phyloP scores from a whole-genome alignment of 2,797 vertebrate genomes.

The Gymnocypris eckloni region DNA sequence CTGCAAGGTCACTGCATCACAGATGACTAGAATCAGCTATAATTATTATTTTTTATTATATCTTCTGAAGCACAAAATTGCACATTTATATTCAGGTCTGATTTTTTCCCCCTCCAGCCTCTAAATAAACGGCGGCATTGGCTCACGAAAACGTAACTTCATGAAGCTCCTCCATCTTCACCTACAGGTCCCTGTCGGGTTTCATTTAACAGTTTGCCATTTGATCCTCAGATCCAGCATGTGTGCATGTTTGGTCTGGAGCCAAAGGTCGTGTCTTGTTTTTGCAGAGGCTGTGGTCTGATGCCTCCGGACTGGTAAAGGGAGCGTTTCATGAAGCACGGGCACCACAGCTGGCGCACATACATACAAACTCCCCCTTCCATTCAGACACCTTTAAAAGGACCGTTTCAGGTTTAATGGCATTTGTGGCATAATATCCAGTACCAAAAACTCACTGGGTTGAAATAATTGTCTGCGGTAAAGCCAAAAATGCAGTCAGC shows the following conservation, averaged over 20 bases:
- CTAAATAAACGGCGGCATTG: slow-evolving; percentile 1
- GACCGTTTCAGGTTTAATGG: not conserved
- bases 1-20: slow-evolving; percentile 1
- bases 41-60: not conserved
- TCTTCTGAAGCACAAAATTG: not conserved
- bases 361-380: not conserved
- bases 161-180: slow-evolving; percentile 37
- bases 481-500: not conserved
- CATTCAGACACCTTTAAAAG: slow-evolving; percentile 20
- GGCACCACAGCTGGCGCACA: slow-evolving; percentile 53
- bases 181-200: slow-evolving; percentile 54
- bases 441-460: not conserved
- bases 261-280: slow-evolving; percentile 47
- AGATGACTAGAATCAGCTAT: not conserved
- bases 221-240: slow-evolving; percentile 52
- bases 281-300: slow-evolving; percentile 32
- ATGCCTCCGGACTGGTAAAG: slow-evolving; percentile 71
- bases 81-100: not conserved
- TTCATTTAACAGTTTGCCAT: slow-evolving; percentile 59
- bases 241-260: slow-evolving; percentile 32
- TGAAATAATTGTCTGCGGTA: not conserved
- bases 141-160: slow-evolving; percentile 4
- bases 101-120: not conserved
- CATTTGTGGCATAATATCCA: not conserved
- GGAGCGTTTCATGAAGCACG: slow-evolving; percentile 50